These are phyloP conservation scores for Tiaroga cobitis DNA, from an alignment of 2,797 vertebrate genomes.

Conservation along the genomic window DNA sequence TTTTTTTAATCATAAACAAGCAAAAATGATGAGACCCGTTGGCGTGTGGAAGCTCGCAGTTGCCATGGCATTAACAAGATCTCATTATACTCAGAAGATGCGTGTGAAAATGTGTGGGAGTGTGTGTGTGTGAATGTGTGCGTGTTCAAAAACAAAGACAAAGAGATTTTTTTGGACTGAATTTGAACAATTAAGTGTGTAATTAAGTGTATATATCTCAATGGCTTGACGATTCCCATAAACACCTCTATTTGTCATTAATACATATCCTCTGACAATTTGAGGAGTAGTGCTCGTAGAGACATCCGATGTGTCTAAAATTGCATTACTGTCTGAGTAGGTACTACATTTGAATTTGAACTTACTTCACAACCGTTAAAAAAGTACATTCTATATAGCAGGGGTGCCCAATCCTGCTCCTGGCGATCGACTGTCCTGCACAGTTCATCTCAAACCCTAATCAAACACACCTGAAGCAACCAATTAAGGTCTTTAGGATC, in stretches of 20 bases:
- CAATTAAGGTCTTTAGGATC: too few species aligned
- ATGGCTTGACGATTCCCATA: conserved; percentile 47
- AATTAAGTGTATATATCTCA: background rate
- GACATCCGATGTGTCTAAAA: background rate
- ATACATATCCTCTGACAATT: conserved; percentile 15
- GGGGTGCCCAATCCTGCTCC: too few species aligned
- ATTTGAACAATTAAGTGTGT: conserved; percentile 32
- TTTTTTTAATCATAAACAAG: conserved; percentile 64
- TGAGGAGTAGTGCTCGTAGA: background rate
- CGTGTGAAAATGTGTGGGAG: conserved; percentile 70
- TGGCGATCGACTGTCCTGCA: too few species aligned
- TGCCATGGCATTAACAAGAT: conserved; percentile 78
- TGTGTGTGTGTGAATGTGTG: conserved; percentile 71
- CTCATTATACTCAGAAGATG: conserved; percentile 75
- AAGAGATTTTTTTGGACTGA: conserved; percentile 46
- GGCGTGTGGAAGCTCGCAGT: conserved; percentile 73
- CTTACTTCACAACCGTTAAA: background rate
- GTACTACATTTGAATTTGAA: background rate
- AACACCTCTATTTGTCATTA: conserved; percentile 55
- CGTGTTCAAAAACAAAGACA: conserved; percentile 48
- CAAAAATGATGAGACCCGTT: conserved; percentile 69
- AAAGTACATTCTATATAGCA: background rate
- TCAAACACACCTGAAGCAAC: too few species aligned
- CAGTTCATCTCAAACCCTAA: too few species aligned
- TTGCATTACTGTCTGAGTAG: background rate